Evolutionary conservation across 2,113 vertebrate species (phyloP), one percentile per base, ranked within the genome.

Genomic region (Brachypodius melanocephalos): DNA sequence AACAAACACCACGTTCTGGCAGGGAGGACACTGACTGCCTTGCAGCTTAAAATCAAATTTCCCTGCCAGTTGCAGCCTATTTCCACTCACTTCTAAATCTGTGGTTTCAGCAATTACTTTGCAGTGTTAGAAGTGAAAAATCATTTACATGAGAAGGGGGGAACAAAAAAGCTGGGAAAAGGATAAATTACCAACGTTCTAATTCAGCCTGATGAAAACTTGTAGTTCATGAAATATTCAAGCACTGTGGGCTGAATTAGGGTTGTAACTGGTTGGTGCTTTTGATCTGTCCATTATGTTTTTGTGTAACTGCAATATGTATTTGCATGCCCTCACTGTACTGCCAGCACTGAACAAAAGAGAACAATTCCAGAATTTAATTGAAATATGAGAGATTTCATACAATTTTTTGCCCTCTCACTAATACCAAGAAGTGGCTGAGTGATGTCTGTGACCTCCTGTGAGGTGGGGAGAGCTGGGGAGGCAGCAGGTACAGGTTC

Each of bases 121-220:
- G 21, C 43, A 29, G 65, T 19, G 49, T 83, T 71, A 59, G 67
- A 83, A 82, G 51, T 80, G 43, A 90, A 89, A 94, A 93, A 89
- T 59, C 66, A 80, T 76, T 91, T 91, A 69, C 57, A 28, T 31
- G 78, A 79, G 58, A 85, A 67, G 75, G 11, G 46, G 40, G 10
- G 8, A 6, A 14, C 2, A 29, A n/a, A 74, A 75, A 87, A 89
- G 57, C 59, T 28, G 11, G 49, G 59, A 55, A 77, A 86, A 92
- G 51, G 88, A 85, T 29, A 71, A 86, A 88, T 84, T 46, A 57
- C 59, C 48, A 15, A 61, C 2, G 52, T 66, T 93, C 46, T 71
- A 89, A 93, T 91, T 91, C 40, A 42, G 85, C 49, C 75, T 81
- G 96, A 89, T 88, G 61, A 95, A 91, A 96, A 96, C 71, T 78